Evolutionary conservation across 2,888 invertebrate genomes (phyloP), one percentile per base, ranked within the genome.

Genomic region (Morpho helenor): DNA sequence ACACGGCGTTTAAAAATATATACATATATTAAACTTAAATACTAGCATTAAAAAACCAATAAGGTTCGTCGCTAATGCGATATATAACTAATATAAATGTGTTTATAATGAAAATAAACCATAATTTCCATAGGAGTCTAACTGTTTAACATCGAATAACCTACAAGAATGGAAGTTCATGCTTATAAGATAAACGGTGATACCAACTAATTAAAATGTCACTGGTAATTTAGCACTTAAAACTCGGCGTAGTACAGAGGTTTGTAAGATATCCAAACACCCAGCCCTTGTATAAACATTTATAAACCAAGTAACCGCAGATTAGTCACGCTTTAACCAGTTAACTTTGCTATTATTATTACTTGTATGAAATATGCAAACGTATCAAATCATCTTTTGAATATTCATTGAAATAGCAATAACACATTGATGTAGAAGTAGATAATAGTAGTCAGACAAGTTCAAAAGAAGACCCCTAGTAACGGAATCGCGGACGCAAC

Each of bases 381-480:
- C 23, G 40, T 23, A 45, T 48, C 56, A 10, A 46, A 51, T 44
- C 16, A 16, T 16, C 41, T 39, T 62, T 60, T 60, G 59, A 61
- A 59, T 65, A 66, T 69, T 64, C 56, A 64, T 67, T 52, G 55
- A 64, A 61, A 60, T 64, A 61, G 62, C 46, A 31, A 50, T 23
- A 16, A 31, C 41, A 46, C 44, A 31, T 43, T 42, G 40, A 31
- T 31, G 7, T 42, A 54, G 39, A 57, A 51, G 45, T 22, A 47
- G 45, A 64, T 62, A 56, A 62, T 65, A 72, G 71, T 68, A 73
- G 81, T 75, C 77, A 77, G 74, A 76, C 83, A 70, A 80, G 83
- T 85, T 85, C 76, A 79, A 80, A 84, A 79, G 77, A 79, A 77
- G 73, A 79, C 69, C 75, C 74, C 74, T 31, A 77, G 72, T 86